phyloP scores from a whole-genome alignment of 2,113 vertebrate genomes.

The Paradoxurus hermaphroditus region DNA sequence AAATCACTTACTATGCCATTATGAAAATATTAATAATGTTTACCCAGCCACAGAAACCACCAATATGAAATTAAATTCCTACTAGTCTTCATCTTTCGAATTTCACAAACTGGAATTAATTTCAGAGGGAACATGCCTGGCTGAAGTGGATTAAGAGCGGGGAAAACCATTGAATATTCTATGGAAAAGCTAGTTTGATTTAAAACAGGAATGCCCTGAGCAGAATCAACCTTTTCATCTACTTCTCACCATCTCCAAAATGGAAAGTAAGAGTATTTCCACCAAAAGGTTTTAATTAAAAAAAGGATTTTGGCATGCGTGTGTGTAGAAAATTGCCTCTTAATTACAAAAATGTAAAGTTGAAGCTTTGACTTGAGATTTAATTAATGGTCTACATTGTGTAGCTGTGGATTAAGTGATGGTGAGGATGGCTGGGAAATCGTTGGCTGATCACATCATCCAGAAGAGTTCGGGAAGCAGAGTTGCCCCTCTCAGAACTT shows the following conservation, averaged over 20 bases:
- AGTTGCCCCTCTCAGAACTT: not conserved
- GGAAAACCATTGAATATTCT: slow-evolving; percentile 29
- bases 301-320: not conserved
- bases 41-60: slow-evolving; percentile 57
- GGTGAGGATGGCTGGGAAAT: not conserved
- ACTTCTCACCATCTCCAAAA: slow-evolving; percentile 27
- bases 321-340: not conserved
- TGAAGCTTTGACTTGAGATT: not conserved
- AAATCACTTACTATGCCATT: slow-evolving; percentile 26
- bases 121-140: slow-evolving; percentile 64
- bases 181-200: slow-evolving; percentile 62
- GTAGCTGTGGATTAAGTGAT: not conserved
- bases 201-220: slow-evolving; percentile 33
- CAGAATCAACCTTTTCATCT: slow-evolving; percentile 35
- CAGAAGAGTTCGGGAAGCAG: not conserved
- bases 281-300: slow-evolving; percentile 55
- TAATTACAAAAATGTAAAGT: not conserved
- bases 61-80: slow-evolving; percentile 58
- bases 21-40: slow-evolving; percentile 61
- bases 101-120: slow-evolving; percentile 67
- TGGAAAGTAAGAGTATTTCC: slow-evolving; percentile 48
- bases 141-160: not conserved
- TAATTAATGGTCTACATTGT: not conserved
- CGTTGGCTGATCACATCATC: not conserved
- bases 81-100: slow-evolving; percentile 60